Percentiles rank a stretch among this genome's conserved stretches.
Evolutionary conservation across 2,888 invertebrate species (phyloP).

Genomic region (Alviniconcha strummeri): DNA sequence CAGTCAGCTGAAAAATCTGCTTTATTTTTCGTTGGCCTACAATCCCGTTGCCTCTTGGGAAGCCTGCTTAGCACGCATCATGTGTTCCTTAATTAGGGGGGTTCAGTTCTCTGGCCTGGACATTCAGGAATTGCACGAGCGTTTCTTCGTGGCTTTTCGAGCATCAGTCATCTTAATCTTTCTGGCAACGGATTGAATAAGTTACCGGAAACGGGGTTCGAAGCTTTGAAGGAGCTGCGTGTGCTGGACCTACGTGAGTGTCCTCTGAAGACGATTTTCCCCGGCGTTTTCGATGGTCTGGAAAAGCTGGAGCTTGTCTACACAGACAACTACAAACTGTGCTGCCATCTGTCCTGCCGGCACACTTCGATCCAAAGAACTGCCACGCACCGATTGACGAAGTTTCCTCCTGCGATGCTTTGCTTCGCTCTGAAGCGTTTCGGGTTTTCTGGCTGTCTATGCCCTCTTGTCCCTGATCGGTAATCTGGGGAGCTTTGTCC

Average conservation of each 20-base stretch:
- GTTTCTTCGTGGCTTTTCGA: too few relatives aligned
- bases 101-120: too few relatives aligned
- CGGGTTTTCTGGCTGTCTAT: constrained; percentile 45
- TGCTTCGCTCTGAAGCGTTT: constrained; percentile 45
- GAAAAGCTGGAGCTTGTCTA: neutral
- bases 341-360: constrained; percentile 7
- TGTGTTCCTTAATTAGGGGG: too few relatives aligned
- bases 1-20: too few relatives aligned
- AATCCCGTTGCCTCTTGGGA: too few relatives aligned
- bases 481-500: constrained; percentile 43
- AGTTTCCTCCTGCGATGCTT: constrained; percentile 50
- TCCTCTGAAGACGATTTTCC: neutral
- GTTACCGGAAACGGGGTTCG: neutral
- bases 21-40: too few relatives aligned
- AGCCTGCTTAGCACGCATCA: too few relatives aligned
- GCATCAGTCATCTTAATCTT: too few relatives aligned
- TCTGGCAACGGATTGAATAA: too few relatives aligned
- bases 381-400: constrained; percentile 43
- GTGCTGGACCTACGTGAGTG: neutral
- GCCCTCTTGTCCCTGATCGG: constrained; percentile 46
- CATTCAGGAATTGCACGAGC: too few relatives aligned
- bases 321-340: constrained; percentile 18
- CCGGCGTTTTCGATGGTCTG: neutral
- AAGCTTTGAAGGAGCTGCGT: neutral
- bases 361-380: neutral